phyloP scores from a whole-genome alignment of 2,113 vertebrate species.

The Phainopepla nitens region DNA sequence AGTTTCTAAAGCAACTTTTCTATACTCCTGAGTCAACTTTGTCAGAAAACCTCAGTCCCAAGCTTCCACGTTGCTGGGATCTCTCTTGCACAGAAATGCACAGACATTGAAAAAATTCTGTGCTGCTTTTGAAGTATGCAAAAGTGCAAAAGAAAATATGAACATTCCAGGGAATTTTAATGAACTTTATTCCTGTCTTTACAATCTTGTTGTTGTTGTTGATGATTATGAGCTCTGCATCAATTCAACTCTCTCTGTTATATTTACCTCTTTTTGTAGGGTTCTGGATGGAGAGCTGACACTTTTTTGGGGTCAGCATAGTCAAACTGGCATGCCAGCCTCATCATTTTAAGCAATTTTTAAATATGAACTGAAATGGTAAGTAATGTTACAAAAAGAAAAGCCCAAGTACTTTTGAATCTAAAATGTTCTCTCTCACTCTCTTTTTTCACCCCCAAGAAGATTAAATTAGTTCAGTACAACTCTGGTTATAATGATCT shows the following conservation, averaged over 20 bases:
- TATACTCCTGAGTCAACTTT: neutral
- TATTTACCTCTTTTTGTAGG: neutral
- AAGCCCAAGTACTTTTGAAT: neutral
- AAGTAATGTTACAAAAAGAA: neutral
- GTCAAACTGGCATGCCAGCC: neutral
- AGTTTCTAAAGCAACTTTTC: neutral
- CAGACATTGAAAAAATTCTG: neutral
- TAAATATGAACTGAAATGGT: neutral
- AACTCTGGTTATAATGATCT: constrained; percentile 50
- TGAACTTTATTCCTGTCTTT: neutral
- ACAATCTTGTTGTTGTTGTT: neutral
- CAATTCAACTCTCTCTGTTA: neutral
- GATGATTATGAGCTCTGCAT: neutral
- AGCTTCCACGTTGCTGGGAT: neutral
- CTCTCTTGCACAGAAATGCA: neutral
- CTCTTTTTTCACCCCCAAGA: neutral
- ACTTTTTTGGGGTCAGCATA: neutral
- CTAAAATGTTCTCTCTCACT: neutral
- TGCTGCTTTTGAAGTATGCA: neutral
- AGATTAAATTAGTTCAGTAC: constrained; percentile 50
- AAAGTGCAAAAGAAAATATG: neutral
- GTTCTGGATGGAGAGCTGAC: neutral
- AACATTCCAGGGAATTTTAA: neutral
- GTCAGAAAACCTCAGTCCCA: neutral
- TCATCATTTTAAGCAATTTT: neutral